Evolutionary conservation across 1,140 invertebrate genomes (phyloP).

Genomic region (Aphidius ervi): DNA sequence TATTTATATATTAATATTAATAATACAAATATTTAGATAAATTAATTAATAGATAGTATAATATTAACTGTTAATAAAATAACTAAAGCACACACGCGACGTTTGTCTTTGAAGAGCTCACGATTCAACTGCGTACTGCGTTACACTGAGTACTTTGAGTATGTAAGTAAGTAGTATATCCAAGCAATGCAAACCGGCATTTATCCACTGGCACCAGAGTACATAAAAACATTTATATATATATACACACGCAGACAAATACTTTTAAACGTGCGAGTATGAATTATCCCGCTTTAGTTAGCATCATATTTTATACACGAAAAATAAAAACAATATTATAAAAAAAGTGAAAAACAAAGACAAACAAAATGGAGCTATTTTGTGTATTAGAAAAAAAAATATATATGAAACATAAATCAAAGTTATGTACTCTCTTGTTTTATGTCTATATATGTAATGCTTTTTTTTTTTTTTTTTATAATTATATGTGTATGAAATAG

Average conservation of each 20-base stretch:
- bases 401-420: background rate
- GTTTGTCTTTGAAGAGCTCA: constrained; percentile 11
- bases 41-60: too few relatives aligned
- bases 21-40: too few relatives aligned
- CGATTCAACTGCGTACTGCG: constrained; percentile 24
- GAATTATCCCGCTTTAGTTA: constrained; percentile 11
- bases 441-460: too few relatives aligned
- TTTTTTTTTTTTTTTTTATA: too few relatives aligned
- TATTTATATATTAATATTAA: too few relatives aligned
- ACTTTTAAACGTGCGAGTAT: background rate
- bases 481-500: too few relatives aligned
- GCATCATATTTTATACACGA: too few relatives aligned
- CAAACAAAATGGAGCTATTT: background rate
- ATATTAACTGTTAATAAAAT: too few relatives aligned
- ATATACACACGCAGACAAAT: background rate
- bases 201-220: too few relatives aligned
- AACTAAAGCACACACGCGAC: constrained; percentile 18
- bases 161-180: background rate
- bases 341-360: background rate
- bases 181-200: background rate
- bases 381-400: background rate
- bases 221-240: background rate
- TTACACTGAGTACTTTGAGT: constrained; percentile 12
- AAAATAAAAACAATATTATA: too few relatives aligned
- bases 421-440: background rate